Conservation (phyloP, 2,888 invertebrate species). For the Synanthedon vespiformis region DNA sequence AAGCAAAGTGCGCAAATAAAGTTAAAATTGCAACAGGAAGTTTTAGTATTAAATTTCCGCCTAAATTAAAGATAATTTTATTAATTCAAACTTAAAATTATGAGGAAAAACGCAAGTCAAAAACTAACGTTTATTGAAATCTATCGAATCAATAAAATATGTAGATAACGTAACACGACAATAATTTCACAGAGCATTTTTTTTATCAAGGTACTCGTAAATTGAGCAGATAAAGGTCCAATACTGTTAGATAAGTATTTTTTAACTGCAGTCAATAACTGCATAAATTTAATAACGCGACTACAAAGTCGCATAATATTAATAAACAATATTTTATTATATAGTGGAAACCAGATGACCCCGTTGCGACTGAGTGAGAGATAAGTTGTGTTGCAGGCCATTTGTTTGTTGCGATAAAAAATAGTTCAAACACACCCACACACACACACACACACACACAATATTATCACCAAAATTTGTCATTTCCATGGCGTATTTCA, state of each 20-base stretch:
- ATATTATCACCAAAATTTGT: background rate
- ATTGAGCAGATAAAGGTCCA: conserved; percentile 21
- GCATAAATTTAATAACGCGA: background rate
- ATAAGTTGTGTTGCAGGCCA: conserved; percentile 6
- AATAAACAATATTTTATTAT: too few relatives aligned
- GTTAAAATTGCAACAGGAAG: too few relatives aligned
- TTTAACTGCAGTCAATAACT: background rate
- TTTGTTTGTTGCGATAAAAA: conserved; percentile 7
- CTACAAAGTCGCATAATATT: background rate
- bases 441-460: background rate
- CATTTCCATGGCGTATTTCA: conserved; percentile 1
- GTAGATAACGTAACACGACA: conserved; percentile 18
- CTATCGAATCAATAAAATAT: too few relatives aligned
- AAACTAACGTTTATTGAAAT: too few relatives aligned
- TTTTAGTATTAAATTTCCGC: too few relatives aligned
- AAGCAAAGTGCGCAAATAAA: too few relatives aligned
- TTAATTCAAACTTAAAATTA: too few relatives aligned
- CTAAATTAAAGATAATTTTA: too few relatives aligned
- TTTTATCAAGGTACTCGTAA: conserved; percentile 22
- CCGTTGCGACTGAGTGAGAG: conserved; percentile 10
- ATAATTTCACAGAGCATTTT: conserved; percentile 4
- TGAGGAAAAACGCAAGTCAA: too few relatives aligned
- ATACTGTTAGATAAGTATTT: conserved; percentile 1
- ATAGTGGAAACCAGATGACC: conserved; percentile 8
- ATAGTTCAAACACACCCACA: conserved; percentile 1